Conservation (phyloP, 2,888 invertebrate species). For the Pterobdella sp. region DNA sequence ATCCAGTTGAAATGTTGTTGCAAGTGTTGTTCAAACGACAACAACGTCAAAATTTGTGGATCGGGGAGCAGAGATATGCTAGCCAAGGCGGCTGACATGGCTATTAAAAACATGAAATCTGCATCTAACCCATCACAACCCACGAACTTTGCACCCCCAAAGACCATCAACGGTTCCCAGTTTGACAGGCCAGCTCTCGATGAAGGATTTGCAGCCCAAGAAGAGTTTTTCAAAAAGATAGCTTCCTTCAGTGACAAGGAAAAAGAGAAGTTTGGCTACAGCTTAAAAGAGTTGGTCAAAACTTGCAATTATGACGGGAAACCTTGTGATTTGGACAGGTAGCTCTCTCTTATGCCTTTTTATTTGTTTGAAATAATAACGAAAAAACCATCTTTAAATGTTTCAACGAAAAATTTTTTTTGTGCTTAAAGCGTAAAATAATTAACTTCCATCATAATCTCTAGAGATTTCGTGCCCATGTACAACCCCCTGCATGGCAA, state of each 20-base stretch:
- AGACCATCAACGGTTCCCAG: conserved; percentile 3
- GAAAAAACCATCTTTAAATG: too few relatives aligned
- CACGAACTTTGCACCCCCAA: conserved; percentile 5
- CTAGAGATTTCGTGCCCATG: conserved; percentile 31
- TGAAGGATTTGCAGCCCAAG: conserved; percentile 25
- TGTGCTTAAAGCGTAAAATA: neutral
- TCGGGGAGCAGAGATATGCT: neutral
- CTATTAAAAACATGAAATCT: neutral
- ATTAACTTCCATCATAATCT: neutral
- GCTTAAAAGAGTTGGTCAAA: conserved; percentile 15
- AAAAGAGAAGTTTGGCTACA: conserved; percentile 18
- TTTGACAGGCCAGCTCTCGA: conserved; percentile 9
- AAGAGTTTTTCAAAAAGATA: conserved; percentile 20
- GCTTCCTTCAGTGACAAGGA: neutral
- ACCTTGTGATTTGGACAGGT: conserved; percentile 20
- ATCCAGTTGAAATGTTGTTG: conserved; percentile 25
- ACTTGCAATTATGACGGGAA: conserved; percentile 21
- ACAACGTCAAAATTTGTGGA: neutral
- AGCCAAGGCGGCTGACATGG: neutral
- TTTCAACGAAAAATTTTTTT: neutral
- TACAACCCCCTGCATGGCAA: conserved; percentile 35
- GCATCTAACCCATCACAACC: neutral
- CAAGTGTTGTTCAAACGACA: conserved; percentile 7
- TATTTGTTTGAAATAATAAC: too few relatives aligned
- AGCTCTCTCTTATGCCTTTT: too few relatives aligned